Evolutionary conservation across 2,797 vertebrate species (phyloP).

Genomic region (Melanotaenia pygmaea): DNA sequence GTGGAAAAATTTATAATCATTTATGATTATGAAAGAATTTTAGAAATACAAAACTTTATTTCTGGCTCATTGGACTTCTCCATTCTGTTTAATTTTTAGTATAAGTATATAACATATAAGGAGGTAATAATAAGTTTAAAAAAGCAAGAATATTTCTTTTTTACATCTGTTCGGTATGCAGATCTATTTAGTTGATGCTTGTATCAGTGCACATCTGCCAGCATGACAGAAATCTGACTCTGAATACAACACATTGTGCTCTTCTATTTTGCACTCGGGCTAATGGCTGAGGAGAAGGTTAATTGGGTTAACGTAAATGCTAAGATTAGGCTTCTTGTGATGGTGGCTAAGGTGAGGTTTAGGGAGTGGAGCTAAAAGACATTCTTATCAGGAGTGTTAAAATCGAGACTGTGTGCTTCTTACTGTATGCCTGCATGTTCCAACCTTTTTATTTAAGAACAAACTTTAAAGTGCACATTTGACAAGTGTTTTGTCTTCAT

Average conservation of each 20-base stretch:
- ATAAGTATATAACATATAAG: too few species aligned
- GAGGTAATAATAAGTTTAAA: too few species aligned
- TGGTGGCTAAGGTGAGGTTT: slow-evolving; percentile 9
- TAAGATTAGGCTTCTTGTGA: slow-evolving; percentile 11
- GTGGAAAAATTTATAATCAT: too few species aligned
- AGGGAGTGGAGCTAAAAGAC: not conserved
- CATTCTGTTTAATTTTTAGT: too few species aligned
- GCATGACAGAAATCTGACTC: not conserved
- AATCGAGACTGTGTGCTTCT: not conserved
- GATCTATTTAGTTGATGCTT: too few species aligned
- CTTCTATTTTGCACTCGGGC: not conserved
- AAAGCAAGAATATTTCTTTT: too few species aligned
- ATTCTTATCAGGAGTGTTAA: not conserved
- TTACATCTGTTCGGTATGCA: too few species aligned
- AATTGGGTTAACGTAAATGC: slow-evolving; percentile 31
- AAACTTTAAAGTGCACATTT: slow-evolving; percentile 14
- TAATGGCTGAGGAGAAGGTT: slow-evolving; percentile 24
- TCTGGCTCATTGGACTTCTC: too few species aligned
- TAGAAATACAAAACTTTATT: too few species aligned
- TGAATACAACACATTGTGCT: not conserved
- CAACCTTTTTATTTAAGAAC: not conserved
- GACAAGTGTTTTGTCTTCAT: slow-evolving; percentile 25
- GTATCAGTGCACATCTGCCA: not conserved
- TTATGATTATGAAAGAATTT: too few species aligned
- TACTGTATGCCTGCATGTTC: not conserved